Evolutionary conservation across 2,888 invertebrate genomes (phyloP).

Genomic region (Latheticus oryzae): DNA sequence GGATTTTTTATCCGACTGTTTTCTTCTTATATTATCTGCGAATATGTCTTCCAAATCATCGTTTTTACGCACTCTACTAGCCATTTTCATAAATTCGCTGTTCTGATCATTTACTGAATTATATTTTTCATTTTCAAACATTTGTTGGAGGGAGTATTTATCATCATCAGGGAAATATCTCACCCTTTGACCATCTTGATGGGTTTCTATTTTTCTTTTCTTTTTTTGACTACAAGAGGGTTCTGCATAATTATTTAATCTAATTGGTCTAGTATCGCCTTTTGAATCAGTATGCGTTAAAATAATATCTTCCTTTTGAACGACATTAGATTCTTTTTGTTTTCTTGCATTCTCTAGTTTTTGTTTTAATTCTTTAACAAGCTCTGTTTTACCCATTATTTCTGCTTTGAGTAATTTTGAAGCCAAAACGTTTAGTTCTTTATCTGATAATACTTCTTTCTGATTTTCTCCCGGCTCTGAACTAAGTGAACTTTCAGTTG

Average conservation of each 20-base stretch:
- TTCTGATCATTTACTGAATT: slow-evolving; percentile 84
- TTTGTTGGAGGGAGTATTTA: slow-evolving; percentile 83
- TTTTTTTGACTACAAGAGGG: slow-evolving; percentile 66
- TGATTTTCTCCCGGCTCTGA: neutral
- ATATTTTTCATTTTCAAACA: slow-evolving; percentile 87
- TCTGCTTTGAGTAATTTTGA: slow-evolving; percentile 95
- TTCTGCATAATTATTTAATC: slow-evolving; percentile 63
- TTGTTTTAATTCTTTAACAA: slow-evolving; percentile 77
- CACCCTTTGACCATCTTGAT: slow-evolving; percentile 77
- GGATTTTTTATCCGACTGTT: slow-evolving; percentile 72
- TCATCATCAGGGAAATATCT: slow-evolving; percentile 93
- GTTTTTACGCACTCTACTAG: slow-evolving; percentile 74
- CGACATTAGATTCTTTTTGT: slow-evolving; percentile 37
- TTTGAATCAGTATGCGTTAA: slow-evolving; percentile 76
- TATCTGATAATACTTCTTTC: slow-evolving; percentile 71
- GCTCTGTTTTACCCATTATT: slow-evolving; percentile 83
- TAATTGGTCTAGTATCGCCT: slow-evolving; percentile 78
- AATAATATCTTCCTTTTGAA: slow-evolving; percentile 71
- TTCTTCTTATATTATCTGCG: slow-evolving; percentile 79
- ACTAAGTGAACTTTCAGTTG: neutral
- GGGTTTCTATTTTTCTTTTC: slow-evolving; percentile 76
- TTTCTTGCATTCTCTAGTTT: slow-evolving; percentile 80
- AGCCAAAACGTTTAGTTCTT: slow-evolving; percentile 90
- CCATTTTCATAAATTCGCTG: slow-evolving; percentile 80
- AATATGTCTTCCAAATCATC: slow-evolving; percentile 90